Evolutionary conservation across 2,113 vertebrate species (phyloP), one percentile per base, ranked within the genome.

Genomic region (Erpornis zantholeuca): DNA sequence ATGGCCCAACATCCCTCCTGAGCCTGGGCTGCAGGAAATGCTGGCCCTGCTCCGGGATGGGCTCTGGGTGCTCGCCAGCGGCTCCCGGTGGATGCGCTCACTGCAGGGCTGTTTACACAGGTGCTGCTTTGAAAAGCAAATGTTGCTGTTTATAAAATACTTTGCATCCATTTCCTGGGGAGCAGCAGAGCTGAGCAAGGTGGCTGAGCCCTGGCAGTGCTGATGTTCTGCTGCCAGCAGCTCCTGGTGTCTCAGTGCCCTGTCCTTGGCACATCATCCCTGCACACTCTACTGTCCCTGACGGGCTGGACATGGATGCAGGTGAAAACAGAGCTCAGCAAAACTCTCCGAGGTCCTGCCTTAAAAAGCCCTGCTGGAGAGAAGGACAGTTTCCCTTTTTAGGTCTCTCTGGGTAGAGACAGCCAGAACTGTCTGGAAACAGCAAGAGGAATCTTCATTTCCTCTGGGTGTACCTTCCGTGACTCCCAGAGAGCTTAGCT

Each of bases 41-140:
- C 82, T 35, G 63, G 36, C 49, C 7, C 17, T 70, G 38, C 80
- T 29, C 27, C 2, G 10, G 47, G 38, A 78, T 36, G 15, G 79
- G 53, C 53, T 50, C 56, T 24, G 56, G 64, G 8, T 7, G 36
- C 66, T 85, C 11, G 23, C 65, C 36, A 24, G 19, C 1, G 12
- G 54, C 12, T 52, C 50, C 23, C 10, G 15, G 66, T 44, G 59
- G 86, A 65, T 71, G 54, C 15, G 4, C 91, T 84, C 15, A 1
- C 72, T 77, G 31, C 17, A 1, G 7, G 53, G 57, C 45, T 94
- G 91, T 94, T 92, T 89, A 70, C 10, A 25, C 89, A 92, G 91
- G 94, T 95, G 84, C 65, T 77, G 9, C 65, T 70, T 82, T 44
- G 84, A 82, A 82, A 40, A 84, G 36, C 44, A 86, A 94, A 66